Evolutionary conservation across 1,140 invertebrate genomes (phyloP), one percentile per base, ranked within the genome.

Genomic region (Trachymyrmex cornetzi): DNA sequence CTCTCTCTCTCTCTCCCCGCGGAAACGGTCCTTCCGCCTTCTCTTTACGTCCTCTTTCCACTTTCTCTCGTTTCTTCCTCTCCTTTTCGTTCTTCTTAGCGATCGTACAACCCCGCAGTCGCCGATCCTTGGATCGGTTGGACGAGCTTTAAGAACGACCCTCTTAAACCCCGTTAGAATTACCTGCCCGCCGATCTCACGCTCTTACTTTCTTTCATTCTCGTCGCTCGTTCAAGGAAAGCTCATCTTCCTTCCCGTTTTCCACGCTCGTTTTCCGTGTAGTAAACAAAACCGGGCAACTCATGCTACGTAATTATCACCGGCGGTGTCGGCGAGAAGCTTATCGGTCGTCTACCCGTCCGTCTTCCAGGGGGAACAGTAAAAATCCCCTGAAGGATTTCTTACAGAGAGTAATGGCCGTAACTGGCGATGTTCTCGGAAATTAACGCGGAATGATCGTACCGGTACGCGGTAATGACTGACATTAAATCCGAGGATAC

Each of bases 91-190:
- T 38, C 27, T 16, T 61, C 24, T 19, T 59, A 16, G 57, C 19
- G 53, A 5, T 66, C 59, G 38, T 16, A 16, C 64, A 34, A n/a
- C n/a, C 64, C 9, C 34, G 14, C 66, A 34, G 55, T 77, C 75
- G 14, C 64, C 72, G 77, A 82, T 82, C 69, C 59, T 67, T 14
- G 48, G 16, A 22, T 69, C 88, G 74, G 66, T 75, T 66, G 85
- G 38, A 77, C 85, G 88, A 87, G 85, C 80, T 89, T 90, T 89
- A 89, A 87, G 87, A 90, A 89, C 89, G 88, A 90, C 85, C 85
- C 88, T 89, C 85, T 87, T 90, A 90, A 90, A 89, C 85, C 89
- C 88, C 59, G 88, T 85, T 89, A 89, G 75, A 90, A 87, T 89
- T 89, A 90, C 89, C 38, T n/a, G 71, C 48, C 19, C 59, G 48